Evolutionary conservation across 1,140 invertebrate species (phyloP).

Genomic region (Trichonephila clavipes): DNA sequence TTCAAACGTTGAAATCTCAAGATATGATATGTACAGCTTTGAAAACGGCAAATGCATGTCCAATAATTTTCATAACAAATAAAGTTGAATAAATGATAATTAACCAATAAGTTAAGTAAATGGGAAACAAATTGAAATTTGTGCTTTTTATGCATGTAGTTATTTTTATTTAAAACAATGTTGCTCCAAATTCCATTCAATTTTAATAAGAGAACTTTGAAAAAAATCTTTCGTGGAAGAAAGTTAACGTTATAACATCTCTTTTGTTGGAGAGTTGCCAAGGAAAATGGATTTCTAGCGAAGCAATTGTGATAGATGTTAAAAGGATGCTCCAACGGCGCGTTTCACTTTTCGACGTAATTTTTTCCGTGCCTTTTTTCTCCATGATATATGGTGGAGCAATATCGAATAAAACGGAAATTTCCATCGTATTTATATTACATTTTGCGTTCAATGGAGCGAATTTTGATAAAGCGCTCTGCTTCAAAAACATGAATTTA

Average conservation of each 20-base stretch:
- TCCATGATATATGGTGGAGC: neutral
- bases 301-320: conserved; percentile 3
- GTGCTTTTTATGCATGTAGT: too few species aligned
- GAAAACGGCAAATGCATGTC: too few species aligned
- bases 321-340: neutral
- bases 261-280: neutral
- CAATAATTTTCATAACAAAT: too few species aligned
- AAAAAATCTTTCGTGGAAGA: neutral
- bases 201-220: too few species aligned
- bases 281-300: neutral
- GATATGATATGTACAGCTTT: too few species aligned
- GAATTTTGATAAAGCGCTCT: conserved; percentile 1
- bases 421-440: conserved; percentile 32
- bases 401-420: conserved; percentile 54
- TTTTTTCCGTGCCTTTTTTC: neutral
- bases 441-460: conserved; percentile 31
- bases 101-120: too few species aligned
- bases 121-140: too few species aligned
- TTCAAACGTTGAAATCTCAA: too few species aligned
- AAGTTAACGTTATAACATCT: neutral
- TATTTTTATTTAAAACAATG: too few species aligned
- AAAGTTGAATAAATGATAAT: too few species aligned
- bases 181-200: too few species aligned
- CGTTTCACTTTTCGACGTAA: neutral
- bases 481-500: neutral